Conservation (phyloP, 2,797 vertebrate species). For the Melanotaenia pygmaea region DNA sequence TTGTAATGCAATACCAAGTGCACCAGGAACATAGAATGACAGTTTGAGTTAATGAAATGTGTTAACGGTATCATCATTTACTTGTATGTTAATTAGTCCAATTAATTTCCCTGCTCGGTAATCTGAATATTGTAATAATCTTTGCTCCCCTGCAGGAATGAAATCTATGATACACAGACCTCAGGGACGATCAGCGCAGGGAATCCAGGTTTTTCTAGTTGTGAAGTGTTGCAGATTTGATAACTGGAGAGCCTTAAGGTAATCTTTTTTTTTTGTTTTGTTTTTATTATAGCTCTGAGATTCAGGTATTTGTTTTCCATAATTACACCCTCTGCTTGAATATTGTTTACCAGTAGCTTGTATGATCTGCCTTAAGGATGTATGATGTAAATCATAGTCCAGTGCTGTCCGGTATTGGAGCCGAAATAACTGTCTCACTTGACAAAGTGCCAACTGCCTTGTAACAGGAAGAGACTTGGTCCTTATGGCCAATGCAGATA, state of each 20-base stretch:
- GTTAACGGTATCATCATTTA: constrained; percentile 91
- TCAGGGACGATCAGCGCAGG: constrained; percentile 69
- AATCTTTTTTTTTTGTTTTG: neutral
- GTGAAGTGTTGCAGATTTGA: constrained; percentile 31
- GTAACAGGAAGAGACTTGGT: constrained; percentile 60
- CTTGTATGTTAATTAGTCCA: constrained; percentile 91
- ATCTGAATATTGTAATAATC: constrained; percentile 90
- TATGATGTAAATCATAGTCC: constrained; percentile 37
- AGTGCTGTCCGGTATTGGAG: constrained; percentile 21
- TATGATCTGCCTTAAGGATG: constrained; percentile 29
- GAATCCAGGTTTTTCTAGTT: constrained; percentile 57
- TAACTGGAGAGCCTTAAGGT: constrained; percentile 30
- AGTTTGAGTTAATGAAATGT: constrained; percentile 91
- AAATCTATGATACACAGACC: constrained; percentile 76
- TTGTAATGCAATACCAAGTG: constrained; percentile 88
- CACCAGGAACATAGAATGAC: constrained; percentile 86
- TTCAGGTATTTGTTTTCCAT: constrained; percentile 3
- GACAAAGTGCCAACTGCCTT: constrained; percentile 77
- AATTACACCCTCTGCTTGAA: neutral
- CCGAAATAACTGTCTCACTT: constrained; percentile 61
- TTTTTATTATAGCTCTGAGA: neutral
- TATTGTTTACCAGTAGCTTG: constrained; percentile 11
- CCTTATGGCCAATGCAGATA: constrained; percentile 74
- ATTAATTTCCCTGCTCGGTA: constrained; percentile 88
- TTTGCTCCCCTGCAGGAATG: constrained; percentile 84